These are phyloP conservation scores for Cepaea nemoralis DNA, from an alignment of 1,140 invertebrate species.

Conservation along the genomic window DNA sequence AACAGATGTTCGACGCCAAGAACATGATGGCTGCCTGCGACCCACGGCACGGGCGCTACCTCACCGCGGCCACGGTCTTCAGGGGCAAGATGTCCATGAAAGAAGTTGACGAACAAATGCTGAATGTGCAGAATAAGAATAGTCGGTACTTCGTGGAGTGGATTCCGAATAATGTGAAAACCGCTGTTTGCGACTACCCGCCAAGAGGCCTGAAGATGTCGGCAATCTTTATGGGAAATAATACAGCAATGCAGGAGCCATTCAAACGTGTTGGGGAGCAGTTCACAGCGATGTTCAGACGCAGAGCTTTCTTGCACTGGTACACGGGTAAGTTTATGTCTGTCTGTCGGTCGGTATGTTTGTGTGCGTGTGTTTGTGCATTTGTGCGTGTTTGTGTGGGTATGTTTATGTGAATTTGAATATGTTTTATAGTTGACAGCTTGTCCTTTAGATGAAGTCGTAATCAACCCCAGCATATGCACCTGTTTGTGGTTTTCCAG, in stretches of 20 bases:
- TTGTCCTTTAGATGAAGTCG: too few relatives aligned
- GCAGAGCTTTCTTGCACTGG: conserved; percentile 83
- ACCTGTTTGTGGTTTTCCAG: too few relatives aligned
- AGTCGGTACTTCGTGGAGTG: conserved; percentile 91
- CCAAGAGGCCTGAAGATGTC: conserved; percentile 92
- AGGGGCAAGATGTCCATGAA: conserved; percentile 78
- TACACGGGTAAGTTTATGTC: conserved; percentile 75
- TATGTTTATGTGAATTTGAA: too few relatives aligned
- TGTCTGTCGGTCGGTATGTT: too few relatives aligned
- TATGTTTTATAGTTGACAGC: too few relatives aligned
- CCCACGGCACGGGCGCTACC: conserved; percentile 77
- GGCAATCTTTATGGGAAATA: conserved; percentile 81
- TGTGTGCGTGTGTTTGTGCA: too few relatives aligned
- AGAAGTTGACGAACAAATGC: conserved; percentile 51
- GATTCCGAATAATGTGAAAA: conserved; percentile 81
- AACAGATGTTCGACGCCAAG: conserved; percentile 81
- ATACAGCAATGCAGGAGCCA: conserved; percentile 76
- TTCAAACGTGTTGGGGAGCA: conserved; percentile 83
- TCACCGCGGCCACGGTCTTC: conserved; percentile 91
- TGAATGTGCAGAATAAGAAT: conserved; percentile 70
- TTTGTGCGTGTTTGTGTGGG: too few relatives aligned
- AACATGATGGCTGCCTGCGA: conserved; percentile 85
- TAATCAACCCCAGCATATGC: too few relatives aligned
- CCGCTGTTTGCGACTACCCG: conserved; percentile 87
- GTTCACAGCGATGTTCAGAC: conserved; percentile 77